Conservation (phyloP, 30 jellyfish, hydroid and myxozoan species). For the Nemopilema nomurai region DNA sequence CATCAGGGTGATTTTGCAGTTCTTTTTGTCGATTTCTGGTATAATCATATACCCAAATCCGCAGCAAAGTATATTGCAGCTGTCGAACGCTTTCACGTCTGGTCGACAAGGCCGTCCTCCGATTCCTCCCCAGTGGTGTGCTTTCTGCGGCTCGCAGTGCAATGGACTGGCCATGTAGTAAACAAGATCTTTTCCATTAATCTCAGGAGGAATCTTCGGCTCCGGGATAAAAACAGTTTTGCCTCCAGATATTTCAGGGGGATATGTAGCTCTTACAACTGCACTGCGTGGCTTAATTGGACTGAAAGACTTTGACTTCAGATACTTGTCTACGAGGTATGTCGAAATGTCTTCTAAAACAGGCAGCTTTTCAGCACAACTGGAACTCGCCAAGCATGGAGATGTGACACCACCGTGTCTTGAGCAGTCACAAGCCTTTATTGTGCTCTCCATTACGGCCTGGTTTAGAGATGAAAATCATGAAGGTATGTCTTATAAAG, state of each 20-base stretch:
- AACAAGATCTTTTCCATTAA: constrained; percentile 40
- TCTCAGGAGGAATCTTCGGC: constrained; percentile 59
- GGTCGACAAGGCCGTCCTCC: constrained; percentile 84
- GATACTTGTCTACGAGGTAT: constrained; percentile 42
- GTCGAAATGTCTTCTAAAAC: constrained; percentile 60
- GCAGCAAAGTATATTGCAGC: constrained; percentile 72
- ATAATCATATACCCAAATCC: constrained; percentile 77
- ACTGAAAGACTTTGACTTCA: constrained; percentile 47
- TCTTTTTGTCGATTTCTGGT: constrained; percentile 51
- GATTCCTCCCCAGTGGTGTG: constrained; percentile 74
- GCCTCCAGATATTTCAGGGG: constrained; percentile 62
- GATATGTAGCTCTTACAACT: constrained; percentile 40
- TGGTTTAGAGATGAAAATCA: background rate
- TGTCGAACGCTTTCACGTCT: constrained; percentile 58
- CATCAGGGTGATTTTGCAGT: constrained; percentile 36
- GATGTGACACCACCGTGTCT: constrained; percentile 4
- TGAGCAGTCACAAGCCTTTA: constrained; percentile 63
- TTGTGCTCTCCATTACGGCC: constrained; percentile 80
- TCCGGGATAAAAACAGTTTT: constrained; percentile 38
- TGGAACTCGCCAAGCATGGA: constrained; percentile 53
- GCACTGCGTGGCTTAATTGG: constrained; percentile 29
- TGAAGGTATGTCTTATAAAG: background rate
- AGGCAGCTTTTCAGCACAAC: constrained; percentile 62
- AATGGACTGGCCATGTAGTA: constrained; percentile 59
- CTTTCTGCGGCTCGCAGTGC: constrained; percentile 59